Evolutionary conservation across 2,888 invertebrate species (phyloP), one percentile per base, ranked within the genome.

Genomic region (Drosophila peninsularis): DNA sequence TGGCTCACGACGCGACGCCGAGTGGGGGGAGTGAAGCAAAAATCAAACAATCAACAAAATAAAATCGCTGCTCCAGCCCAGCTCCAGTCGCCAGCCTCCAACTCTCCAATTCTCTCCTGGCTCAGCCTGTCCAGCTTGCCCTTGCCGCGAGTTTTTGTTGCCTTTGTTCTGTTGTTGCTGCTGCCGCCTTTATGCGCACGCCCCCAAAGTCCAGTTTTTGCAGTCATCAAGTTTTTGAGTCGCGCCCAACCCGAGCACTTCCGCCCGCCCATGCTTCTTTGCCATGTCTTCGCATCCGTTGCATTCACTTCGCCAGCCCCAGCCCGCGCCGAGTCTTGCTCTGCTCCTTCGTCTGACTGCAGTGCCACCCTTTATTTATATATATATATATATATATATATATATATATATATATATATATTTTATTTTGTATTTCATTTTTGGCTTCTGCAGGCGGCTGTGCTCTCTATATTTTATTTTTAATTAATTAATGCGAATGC

Each of bases 401-500:
- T 13, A 32, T 54, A 19, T 44, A 36, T 58, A 17, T 37, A 11
- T 54, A 45, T 30, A 19, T 45, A 36, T 54, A 27, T 13, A 32
- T 54, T 13, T 41, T 39, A 3, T 63, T 24, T 30, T n/a, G 24
- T 37, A 19, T 50, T 24, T 57, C 49, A 39, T 52, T 60, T 53
- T 62, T 57, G 57, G 55, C 55, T 68, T 76, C 62, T 75, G 76
- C 69, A 75, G 64, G 76, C 76, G 65, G 62, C 71, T 19, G 62
- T 36, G 56, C 50, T 78, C 78, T 78, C 63, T 85, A 83, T 89
- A 77, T 89, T 89, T 90, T 90, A 84, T 90, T 90, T 90, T 90
- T 90, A 90, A 90, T 90, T 90, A 90, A 90, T 90, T 90, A 90
- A 90, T 89, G 90, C 82, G 90, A 90, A 90, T 85, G 90, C 87